Evolutionary conservation across 2,113 vertebrate species (phyloP).

Genomic region (Festucalex cinctus): DNA sequence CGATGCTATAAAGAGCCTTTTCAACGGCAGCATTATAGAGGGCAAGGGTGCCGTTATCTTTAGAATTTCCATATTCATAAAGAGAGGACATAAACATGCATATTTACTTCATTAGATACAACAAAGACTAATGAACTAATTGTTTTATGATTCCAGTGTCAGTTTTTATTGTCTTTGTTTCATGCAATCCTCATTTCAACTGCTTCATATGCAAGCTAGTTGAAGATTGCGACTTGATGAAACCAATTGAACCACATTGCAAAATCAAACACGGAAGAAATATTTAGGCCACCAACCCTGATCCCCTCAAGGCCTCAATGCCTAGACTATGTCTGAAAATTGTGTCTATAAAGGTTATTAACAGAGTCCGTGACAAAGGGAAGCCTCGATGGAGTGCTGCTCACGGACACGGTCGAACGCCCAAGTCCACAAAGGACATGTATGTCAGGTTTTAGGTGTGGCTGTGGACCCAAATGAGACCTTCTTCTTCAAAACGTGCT

Average conservation of each 20-base stretch:
- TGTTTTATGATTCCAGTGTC: neutral
- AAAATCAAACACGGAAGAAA: neutral
- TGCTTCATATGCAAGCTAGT: neutral
- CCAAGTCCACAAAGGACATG: neutral
- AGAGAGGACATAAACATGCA: neutral
- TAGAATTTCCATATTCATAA: neutral
- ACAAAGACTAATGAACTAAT: neutral
- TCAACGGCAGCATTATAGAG: neutral
- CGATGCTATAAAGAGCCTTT: too few species aligned
- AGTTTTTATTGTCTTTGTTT: neutral
- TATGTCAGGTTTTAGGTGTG: too few species aligned
- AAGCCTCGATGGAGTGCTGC: neutral
- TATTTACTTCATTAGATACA: neutral
- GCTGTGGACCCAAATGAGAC: too few species aligned
- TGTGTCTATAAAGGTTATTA: too few species aligned
- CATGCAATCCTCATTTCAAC: neutral
- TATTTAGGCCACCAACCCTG: neutral
- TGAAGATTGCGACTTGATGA: neutral
- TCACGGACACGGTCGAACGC: neutral
- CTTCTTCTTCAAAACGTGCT: too few species aligned
- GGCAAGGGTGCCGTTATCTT: neutral
- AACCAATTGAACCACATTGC: neutral
- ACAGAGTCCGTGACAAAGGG: neutral
- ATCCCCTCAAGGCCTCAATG: neutral
- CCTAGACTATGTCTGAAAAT: too few species aligned